phyloP scores from a whole-genome alignment of 2,113 vertebrate species.

The Xenopus borealis region DNA sequence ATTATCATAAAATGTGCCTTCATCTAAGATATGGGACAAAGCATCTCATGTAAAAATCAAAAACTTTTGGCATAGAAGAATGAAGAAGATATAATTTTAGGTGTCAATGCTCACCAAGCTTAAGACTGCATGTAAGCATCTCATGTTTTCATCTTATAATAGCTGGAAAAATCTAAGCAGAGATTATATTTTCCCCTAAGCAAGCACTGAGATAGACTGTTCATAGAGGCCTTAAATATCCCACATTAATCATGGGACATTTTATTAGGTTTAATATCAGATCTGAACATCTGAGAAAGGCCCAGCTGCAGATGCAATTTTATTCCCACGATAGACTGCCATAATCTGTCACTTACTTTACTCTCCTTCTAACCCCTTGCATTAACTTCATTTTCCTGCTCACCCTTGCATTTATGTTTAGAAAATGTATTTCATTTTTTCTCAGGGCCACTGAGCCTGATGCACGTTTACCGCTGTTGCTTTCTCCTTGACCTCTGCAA shows the following conservation, averaged over 20 bases:
- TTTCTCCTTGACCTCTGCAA: constrained; percentile 39
- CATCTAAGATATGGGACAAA: too few species aligned
- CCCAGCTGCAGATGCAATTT: background rate
- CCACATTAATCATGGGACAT: constrained; percentile 16
- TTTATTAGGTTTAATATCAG: constrained; percentile 7
- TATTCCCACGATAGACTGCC: background rate
- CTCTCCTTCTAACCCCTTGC: background rate
- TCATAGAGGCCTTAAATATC: constrained; percentile 9
- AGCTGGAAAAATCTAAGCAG: background rate
- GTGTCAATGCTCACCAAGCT: background rate
- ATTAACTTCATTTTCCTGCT: background rate
- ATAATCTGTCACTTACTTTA: constrained; percentile 12
- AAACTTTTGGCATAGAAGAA: background rate
- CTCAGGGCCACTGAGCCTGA: constrained; percentile 21
- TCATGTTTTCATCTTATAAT: background rate
- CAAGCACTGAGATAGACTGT: background rate
- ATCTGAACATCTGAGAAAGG: background rate
- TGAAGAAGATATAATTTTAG: background rate
- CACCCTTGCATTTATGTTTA: constrained; percentile 12
- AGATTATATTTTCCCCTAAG: background rate
- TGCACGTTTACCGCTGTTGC: constrained; percentile 4
- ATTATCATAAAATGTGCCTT: too few species aligned
- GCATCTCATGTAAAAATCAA: too few species aligned
- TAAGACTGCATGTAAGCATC: background rate
- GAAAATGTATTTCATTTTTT: constrained; percentile 22